Base-by-base conservation (phyloP, 2,888 invertebrate genomes). In the Heteromurus nitidus region DNA sequence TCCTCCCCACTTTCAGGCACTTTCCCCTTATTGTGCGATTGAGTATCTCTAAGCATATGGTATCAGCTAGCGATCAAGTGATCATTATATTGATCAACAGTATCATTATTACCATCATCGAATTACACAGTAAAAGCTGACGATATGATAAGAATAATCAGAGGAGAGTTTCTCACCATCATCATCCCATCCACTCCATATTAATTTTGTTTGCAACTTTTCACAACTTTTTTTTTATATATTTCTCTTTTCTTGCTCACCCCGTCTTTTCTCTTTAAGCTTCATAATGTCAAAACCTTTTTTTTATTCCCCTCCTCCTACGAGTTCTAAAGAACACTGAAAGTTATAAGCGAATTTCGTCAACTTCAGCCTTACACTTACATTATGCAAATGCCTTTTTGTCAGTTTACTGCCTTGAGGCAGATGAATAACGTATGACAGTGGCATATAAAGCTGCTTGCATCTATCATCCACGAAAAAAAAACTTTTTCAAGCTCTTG, bases 41-140 rank as follows among this genome's bases (percentile, higher is more conserved):
- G n/a, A n/a, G n/a, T n/a, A n/a, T n/a, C n/a, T n/a, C n/a, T n/a
- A n/a, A n/a, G n/a, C n/a, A n/a, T n/a, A n/a, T 53, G 30, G 31
- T 62, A n/a, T n/a, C n/a, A 47, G n/a, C 3, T n/a, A 47, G 76
- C 47, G 44, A 76, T 76, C 60, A 68, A 18, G 60, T 76, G 30
- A 65, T 68, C 64, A 75, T 67, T 55, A 31, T 44, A 75, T 55
- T 75, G 75, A 76, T 76, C 76, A 60, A 3, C 47, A 60, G 28
- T 47, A 69, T 76, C 47, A 60, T 68, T 44, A 76, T 5, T 50
- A n/a, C 42, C 30, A 74, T 76, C 60, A 31, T 60, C 31, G 47
- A 69, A 68, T 76, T 76, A 69, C 58, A 42, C 36, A 50, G 5
- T 30, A 50, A 62, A 18, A 22, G 24, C 26, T 30, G 30, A 62